Evolutionary conservation across 2,888 invertebrate genomes (phyloP).

Genomic region (Drosophila infuscata): DNA sequence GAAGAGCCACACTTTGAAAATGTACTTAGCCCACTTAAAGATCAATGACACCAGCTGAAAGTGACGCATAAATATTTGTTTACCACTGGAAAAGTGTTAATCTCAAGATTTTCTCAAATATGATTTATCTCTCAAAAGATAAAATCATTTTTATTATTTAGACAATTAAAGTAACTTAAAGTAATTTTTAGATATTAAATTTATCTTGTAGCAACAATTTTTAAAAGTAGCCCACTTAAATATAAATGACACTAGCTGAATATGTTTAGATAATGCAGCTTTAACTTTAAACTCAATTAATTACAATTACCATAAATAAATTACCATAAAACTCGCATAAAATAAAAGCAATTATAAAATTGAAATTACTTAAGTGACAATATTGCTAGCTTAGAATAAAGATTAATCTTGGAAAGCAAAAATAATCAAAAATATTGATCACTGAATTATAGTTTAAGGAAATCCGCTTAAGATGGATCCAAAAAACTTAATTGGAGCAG

Average conservation of each 20-base stretch:
- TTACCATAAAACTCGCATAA: not conserved
- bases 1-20: constrained; percentile 8
- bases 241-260: not conserved
- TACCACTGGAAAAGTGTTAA: not conserved
- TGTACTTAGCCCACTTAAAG: constrained; percentile 18
- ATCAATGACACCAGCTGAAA: constrained; percentile 32
- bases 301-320: not conserved
- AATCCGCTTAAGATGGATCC: not conserved
- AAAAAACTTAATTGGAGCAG: not conserved
- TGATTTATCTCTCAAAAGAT: not conserved
- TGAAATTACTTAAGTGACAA: not conserved
- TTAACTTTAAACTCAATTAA: not conserved
- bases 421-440: not conserved
- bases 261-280: not conserved
- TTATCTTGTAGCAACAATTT: not conserved
- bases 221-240: not conserved
- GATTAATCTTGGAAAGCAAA: not conserved
- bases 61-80: not conserved
- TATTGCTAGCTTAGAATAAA: not conserved
- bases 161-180: not conserved
- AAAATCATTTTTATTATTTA: not conserved
- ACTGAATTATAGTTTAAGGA: not conserved
- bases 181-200: not conserved
- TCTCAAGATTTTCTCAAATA: not conserved
- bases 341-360: not conserved